Conservation (phyloP, 2,113 vertebrate genomes). For the Cnemophilus loriae region DNA sequence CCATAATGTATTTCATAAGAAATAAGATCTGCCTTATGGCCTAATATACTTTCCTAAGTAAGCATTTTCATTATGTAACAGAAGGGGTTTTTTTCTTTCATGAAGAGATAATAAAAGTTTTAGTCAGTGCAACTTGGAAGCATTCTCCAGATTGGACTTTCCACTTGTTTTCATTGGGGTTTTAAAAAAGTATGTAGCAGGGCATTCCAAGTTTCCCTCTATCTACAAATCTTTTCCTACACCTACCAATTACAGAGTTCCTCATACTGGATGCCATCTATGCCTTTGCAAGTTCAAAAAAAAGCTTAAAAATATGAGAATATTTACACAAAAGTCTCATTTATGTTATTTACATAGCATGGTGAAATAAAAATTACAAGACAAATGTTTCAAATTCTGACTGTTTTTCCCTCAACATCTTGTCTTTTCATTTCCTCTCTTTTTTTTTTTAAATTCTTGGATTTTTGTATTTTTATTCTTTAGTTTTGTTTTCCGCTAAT, state of each 20-base stretch:
- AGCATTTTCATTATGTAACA: not conserved
- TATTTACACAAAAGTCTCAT: not conserved
- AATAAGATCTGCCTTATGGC: not conserved
- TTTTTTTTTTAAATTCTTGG: not conserved
- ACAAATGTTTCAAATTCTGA: not conserved
- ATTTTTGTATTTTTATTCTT: not conserved
- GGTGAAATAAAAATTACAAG: constrained; percentile 9
- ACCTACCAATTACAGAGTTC: not conserved
- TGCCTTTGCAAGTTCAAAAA: not conserved
- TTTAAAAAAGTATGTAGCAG: not conserved
- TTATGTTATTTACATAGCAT: constrained; percentile 38
- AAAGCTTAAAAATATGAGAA: constrained; percentile 44
- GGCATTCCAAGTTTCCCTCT: constrained; percentile 13
- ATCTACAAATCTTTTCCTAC: not conserved
- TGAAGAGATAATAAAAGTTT: not conserved
- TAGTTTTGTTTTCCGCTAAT: not conserved
- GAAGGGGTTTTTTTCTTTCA: not conserved
- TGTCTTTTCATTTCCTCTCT: not conserved
- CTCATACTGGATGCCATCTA: constrained; percentile 20
- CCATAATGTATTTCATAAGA: not conserved
- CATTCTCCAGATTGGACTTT: not conserved
- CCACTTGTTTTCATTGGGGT: not conserved
- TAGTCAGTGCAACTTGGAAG: not conserved
- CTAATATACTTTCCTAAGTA: not conserved
- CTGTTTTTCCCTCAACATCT: not conserved